Evolutionary conservation across 2,888 invertebrate species (phyloP).

Genomic region (Sarcophaga rosellei): DNA sequence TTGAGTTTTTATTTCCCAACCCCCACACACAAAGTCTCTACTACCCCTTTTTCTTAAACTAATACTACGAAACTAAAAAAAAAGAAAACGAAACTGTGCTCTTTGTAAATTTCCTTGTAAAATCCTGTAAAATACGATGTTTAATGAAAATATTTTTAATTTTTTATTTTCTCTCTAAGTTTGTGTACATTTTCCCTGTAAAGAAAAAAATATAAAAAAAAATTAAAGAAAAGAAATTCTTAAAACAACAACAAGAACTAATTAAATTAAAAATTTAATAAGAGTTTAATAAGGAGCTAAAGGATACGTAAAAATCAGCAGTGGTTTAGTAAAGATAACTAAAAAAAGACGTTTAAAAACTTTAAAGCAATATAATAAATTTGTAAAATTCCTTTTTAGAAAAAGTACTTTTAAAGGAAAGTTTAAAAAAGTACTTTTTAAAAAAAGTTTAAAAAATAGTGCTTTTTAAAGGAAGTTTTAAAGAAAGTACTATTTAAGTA

Average conservation of each 20-base stretch:
- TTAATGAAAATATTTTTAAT: constrained; percentile 19
- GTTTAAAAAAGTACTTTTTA: no score
- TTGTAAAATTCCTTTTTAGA: no score
- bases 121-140: constrained; percentile 70
- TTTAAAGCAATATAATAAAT: no score
- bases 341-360: no score
- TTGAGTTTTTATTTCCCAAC: background rate
- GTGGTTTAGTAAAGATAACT: no score
- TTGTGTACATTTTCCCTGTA: constrained; percentile 48
- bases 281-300: constrained; percentile 17
- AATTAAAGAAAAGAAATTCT: constrained; percentile 19
- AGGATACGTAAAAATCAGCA: no score
- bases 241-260: constrained; percentile 24
- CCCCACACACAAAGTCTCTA: constrained; percentile 50
- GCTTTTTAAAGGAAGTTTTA: no score
- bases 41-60: constrained; percentile 63
- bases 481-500: no score
- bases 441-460: no score
- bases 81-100: constrained; percentile 30
- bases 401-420: no score
- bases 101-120: constrained; percentile 78
- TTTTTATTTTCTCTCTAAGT: constrained; percentile 5
- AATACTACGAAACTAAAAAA: background rate
- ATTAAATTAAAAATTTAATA: constrained; percentile 27
- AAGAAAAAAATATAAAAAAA: constrained; percentile 22